Evolutionary conservation across 2,888 invertebrate species (phyloP), one percentile per base, ranked within the genome.

Genomic region (Empis stercorea): DNA sequence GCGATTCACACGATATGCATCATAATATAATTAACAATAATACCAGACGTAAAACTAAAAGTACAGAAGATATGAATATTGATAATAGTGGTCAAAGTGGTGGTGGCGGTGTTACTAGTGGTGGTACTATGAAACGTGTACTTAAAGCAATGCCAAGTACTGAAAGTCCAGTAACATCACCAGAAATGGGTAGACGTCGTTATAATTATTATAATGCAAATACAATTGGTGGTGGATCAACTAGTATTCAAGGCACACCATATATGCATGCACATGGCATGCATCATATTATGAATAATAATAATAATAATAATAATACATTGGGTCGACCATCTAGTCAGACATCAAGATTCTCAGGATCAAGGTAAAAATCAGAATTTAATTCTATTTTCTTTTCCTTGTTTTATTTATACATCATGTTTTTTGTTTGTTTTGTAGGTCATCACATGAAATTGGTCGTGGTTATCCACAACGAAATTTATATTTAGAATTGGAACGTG

Each of bases 91-190:
- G n/a, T 40, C 23, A 23, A 23, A 20, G n/a, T 40, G 39, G 39
- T 40, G 23, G 20, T 7, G 14, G 20, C 27, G 64, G 61, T 57
- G 65, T 66, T 55, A 66, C 84, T 85, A 61, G 64, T 59, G 27
- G 23, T 40, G 84, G 81, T 63, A 92, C 92, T 10, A 74, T 95
- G 57, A 93, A 94, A 68, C 79, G 89, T 54, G 92, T 95, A 88
- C 75, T 95, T 57, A 92, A 93, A 63, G 92, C 93, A 44, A 87
- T 95, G 81, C 87, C 92, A 20, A 87, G 87, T 56, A 81, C 83
- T 48, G 89, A 88, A 64, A 87, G 87, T 62, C 89, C 89, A 2
- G 88, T 86, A 45, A 91, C 91, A 43, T 91, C 89, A 48, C 91
- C 91, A 14, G 91, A 91, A 73, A 88, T 87, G 84, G 84, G 85